phyloP scores from a whole-genome alignment of 1,140 invertebrate genomes.

The Alviniconcha marisindica region DNA sequence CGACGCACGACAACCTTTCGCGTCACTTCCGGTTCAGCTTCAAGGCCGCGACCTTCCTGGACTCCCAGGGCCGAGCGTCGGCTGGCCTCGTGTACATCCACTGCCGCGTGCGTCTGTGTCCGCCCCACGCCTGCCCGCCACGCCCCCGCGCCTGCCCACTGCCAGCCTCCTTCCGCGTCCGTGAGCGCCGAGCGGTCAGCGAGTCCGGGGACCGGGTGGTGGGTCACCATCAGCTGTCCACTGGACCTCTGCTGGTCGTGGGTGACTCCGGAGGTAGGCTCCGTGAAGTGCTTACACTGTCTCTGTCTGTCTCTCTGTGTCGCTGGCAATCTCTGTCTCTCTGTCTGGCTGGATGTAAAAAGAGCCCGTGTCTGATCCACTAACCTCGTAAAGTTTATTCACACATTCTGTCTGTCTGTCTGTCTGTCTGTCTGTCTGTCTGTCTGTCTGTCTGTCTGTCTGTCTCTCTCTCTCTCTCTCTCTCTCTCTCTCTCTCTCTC shows the following conservation, averaged over 20 bases:
- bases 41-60: not conserved
- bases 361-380: not conserved
- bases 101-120: constrained; percentile 19
- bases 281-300: not conserved
- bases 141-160: not conserved
- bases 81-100: constrained; percentile 10
- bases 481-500: constrained; percentile 22
- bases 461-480: constrained; percentile 27
- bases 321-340: not conserved
- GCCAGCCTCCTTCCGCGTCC: not conserved
- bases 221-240: constrained; percentile 11
- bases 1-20: not conserved
- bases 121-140: not conserved
- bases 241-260: not conserved
- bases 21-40: constrained; percentile 18
- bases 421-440: not conserved
- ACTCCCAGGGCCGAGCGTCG: not conserved
- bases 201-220: not conserved
- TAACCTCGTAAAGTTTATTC: too few relatives aligned
- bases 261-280: not conserved
- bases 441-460: not conserved
- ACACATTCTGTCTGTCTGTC: not conserved
- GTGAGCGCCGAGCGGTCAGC: not conserved
- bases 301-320: not conserved
- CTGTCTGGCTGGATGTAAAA: not conserved